Percentiles rank a stretch among this genome's conserved stretches.
Evolutionary conservation across 2,113 vertebrate genomes (phyloP).

Genomic region (Oreotrochilus melanogaster): DNA sequence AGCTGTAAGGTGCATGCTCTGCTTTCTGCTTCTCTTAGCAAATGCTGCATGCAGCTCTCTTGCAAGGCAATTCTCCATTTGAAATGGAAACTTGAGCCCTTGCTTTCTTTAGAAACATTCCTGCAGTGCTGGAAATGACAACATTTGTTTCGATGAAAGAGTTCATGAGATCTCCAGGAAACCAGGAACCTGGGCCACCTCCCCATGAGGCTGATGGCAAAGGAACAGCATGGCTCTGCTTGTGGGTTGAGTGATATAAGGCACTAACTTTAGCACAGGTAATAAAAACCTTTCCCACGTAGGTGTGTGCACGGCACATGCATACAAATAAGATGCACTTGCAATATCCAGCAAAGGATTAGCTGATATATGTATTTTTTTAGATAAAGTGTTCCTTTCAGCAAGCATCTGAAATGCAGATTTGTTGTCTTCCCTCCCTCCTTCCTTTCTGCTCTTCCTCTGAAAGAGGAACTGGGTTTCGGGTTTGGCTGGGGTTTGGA

Average conservation of each 20-base stretch:
- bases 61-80: not conserved
- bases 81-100: not conserved
- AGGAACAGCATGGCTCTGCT: not conserved
- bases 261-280: not conserved
- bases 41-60: not conserved
- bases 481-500: not conserved
- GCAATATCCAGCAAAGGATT: not conserved
- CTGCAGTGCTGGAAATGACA: not conserved
- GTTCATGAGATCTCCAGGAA: not conserved
- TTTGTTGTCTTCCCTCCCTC: not conserved
- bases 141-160: not conserved
- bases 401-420: not conserved
- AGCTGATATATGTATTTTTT: not conserved
- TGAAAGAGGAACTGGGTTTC: constrained; percentile 7
- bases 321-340: not conserved
- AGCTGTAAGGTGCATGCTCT: not conserved
- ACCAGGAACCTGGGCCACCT: not conserved
- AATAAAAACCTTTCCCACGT: not conserved
- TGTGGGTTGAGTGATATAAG: not conserved
- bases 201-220: not conserved
- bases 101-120: not conserved
- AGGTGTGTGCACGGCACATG: not conserved
- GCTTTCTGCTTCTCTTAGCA: not conserved
- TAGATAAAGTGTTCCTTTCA: not conserved
- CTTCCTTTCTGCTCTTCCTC: not conserved